Conservation (phyloP, 37 sponge, comb jelly and placozoan genomes). For the Beroe ovata region DNA sequence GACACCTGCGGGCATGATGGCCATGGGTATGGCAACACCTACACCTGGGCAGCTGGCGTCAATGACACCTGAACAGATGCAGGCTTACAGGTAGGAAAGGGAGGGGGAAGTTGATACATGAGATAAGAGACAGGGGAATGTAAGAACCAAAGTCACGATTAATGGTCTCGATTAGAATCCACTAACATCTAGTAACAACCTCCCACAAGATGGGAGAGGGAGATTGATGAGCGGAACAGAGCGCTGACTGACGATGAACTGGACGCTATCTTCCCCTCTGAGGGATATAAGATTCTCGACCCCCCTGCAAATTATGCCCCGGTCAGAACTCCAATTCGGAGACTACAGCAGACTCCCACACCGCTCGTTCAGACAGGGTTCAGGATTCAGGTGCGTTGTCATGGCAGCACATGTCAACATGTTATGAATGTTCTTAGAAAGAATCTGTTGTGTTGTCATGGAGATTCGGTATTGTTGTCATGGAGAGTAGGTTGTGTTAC, state of each 20-base stretch:
- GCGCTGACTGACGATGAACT: constrained; percentile 91
- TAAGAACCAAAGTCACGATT: too few species aligned
- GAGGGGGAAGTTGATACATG: neutral
- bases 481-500: constrained; percentile 68
- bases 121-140: too few species aligned
- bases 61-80: constrained; percentile 99
- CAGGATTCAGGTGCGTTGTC: constrained; percentile 74
- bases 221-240: constrained; percentile 92
- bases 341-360: constrained; percentile 94
- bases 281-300: constrained; percentile 88
- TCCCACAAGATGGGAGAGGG: constrained; percentile 84
- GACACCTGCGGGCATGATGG: constrained; percentile 78
- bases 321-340: constrained; percentile 88
- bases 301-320: constrained; percentile 91
- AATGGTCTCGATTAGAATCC: too few species aligned
- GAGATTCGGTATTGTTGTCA: too few species aligned
- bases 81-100: constrained; percentile 69
- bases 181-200: too few species aligned
- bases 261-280: constrained; percentile 91
- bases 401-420: too few species aligned
- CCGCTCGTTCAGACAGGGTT: constrained; percentile 93
- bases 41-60: constrained; percentile 73
- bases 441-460: too few species aligned
- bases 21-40: constrained; percentile 87
- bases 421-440: too few species aligned